phyloP scores from a whole-genome alignment of 2,888 invertebrate genomes.

The Rhingia rostrata region DNA sequence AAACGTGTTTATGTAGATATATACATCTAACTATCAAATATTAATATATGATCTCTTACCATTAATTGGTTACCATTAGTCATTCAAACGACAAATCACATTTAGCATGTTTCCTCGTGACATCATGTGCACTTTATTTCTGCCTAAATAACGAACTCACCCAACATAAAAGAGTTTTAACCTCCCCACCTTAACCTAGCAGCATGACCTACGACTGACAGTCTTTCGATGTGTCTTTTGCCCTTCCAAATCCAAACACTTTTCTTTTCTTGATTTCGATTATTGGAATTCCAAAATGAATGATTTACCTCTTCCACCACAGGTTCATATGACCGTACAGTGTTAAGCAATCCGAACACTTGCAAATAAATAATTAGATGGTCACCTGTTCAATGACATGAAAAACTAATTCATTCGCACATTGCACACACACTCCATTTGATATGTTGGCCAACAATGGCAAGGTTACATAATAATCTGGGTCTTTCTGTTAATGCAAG shows the following conservation, averaged over 20 bases:
- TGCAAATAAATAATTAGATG: slow-evolving; percentile 36
- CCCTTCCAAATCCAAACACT: no score
- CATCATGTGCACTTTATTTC: not conserved
- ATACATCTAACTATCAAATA: no score
- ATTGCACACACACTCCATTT: slow-evolving; percentile 10
- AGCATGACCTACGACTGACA: not conserved
- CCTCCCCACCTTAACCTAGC: no score
- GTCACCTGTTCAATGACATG: slow-evolving; percentile 40
- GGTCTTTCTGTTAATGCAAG: slow-evolving; percentile 38
- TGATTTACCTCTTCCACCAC: not conserved
- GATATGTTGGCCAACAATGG: slow-evolving; percentile 48
- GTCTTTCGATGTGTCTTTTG: slow-evolving; percentile 3
- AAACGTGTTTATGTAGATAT: no score
- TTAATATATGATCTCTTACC: no score
- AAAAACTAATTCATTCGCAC: slow-evolving; percentile 18
- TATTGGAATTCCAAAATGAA: slow-evolving; percentile 19
- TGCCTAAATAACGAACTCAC: not conserved
- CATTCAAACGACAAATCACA: no score
- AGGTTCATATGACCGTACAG: slow-evolving; percentile 5
- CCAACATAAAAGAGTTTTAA: not conserved
- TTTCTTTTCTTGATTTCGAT: not conserved
- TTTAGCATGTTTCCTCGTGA: not conserved
- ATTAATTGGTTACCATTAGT: no score
- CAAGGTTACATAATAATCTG: slow-evolving; percentile 66
- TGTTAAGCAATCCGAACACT: slow-evolving; percentile 9